Base-by-base conservation (phyloP, 2,113 vertebrate genomes). In the Acanthochromis polyacanthus region DNA sequence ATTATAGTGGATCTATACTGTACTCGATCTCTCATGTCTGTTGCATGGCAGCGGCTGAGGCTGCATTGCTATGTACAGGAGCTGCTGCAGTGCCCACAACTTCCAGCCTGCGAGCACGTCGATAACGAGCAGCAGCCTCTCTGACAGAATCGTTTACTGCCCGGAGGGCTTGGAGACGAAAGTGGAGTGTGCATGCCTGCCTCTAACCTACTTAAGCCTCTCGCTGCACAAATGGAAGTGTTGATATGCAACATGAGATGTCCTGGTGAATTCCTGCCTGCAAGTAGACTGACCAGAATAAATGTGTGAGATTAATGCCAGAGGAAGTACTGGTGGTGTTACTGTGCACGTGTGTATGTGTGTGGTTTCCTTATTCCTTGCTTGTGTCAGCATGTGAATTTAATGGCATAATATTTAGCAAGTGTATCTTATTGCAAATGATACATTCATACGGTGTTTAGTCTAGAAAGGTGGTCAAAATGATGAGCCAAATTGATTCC, bases 241-340 rank as follows among this genome's bases (percentile, higher is more conserved):
- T 93, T 89, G 90, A 92, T 91, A 87, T 90, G 92, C 91, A 93
- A 90, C 90, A 81, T 89, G 90, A 93, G 90, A 91, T 76, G 86
- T 88, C 88, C 88, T 78, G 81, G 78, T 89, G 90, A 90, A 91
- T 92, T 91, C 91, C 82, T 89, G 81, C 86, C 89, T 86, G 77
- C 82, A 79, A 86, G 88, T 76, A 81, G 80, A 84, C 85, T 83
- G 80, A 88, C 86, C 81, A 86, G 89, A 91, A 92, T 91, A 92
- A 85, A 90, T 83, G 88, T 86, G 85, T 46, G 80, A 86, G 79
- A 90, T 89, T 89, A 84, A 86, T 77, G 71, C 77, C 63, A 71
- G 75, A 84, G 81, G 86, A 89, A 86, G 80, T 59, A 28, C 65
- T 66, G 68, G 60, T 80, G 55, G 51, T 23, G 50, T 16, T 14